phyloP scores from a whole-genome alignment of 1,140 invertebrate species.

The Phymastichus coffea region DNA sequence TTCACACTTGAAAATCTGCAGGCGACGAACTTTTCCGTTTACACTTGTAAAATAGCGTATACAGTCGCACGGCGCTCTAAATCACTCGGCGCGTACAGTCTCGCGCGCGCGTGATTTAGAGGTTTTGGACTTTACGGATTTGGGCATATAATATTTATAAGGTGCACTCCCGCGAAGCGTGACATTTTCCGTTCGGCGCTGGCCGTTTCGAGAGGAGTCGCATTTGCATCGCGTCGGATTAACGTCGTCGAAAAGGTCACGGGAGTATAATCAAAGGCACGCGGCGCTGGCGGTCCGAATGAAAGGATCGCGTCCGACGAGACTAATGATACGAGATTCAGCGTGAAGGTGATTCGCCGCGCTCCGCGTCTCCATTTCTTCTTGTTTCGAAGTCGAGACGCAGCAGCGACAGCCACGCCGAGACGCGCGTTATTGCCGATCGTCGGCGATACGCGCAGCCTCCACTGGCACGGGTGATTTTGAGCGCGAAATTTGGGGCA shows the following conservation, averaged over 20 bases:
- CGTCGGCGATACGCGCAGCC: no score
- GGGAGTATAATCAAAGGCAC: constrained; percentile 8
- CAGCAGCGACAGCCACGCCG: no score
- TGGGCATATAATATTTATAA: constrained; percentile 30
- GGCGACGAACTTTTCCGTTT: constrained; percentile 24
- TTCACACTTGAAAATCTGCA: no score
- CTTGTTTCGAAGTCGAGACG: no score
- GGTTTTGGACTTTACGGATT: constrained; percentile 23
- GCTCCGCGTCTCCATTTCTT: no score
- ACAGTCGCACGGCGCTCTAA: no score
- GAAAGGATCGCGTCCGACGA: not conserved
- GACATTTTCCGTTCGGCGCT: constrained; percentile 32
- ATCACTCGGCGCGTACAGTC: not conserved
- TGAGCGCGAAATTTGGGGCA: no score
- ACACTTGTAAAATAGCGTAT: constrained; percentile 27
- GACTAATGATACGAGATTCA: constrained; percentile 9
- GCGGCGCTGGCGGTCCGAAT: constrained; percentile 1
- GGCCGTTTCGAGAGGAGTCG: no score
- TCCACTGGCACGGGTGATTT: no score
- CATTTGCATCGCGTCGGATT: constrained; percentile 43
- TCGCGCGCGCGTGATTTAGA: constrained; percentile 19
- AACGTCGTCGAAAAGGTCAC: constrained; percentile 27
- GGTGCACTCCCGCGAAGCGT: not conserved
- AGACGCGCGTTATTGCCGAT: no score
- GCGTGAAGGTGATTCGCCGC: not conserved